Base-by-base conservation (phyloP, 2,888 invertebrate species). In the Pollenia griseotomentosa region DNA sequence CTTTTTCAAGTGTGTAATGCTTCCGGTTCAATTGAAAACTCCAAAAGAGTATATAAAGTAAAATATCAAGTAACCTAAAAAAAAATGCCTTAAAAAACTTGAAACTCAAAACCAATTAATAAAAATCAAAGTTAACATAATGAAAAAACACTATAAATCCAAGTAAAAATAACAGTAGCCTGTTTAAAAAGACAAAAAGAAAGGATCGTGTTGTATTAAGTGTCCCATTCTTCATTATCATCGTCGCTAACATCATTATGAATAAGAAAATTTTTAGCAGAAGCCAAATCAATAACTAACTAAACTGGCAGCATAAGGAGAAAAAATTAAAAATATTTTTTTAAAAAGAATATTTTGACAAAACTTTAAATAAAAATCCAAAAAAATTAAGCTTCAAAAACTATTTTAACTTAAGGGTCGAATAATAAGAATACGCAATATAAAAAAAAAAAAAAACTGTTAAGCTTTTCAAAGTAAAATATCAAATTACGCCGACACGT, bases 401-500 rank as follows among this genome's bases (percentile, higher is more conserved):
- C 44, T 16, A 77, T 46, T 68, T 3, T 4, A 70, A 63, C 40
- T 63, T n/a, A 68, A 61, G 68, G 19, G 61, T 68, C 66, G 61
- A 79, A 68, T 53, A 48, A 33, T 33, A 61, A 77, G 66, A 80
- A 46, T 61, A 51, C 33, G 33, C 33, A 33, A 33, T 59, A 51
- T 10, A 70, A 63, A 55, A 66, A 74, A 46, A 75, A n/a, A n/a
- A 87, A 89, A 85, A 88, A 89, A 89, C 88, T 89, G 88, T 89
- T 89, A 88, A 89, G 89, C 89, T 90, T 90, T 88, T 88, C 84
- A 88, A 86, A 88, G 88, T 77, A 89, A 83, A 89, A 89, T 89
- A 92, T 92, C 91, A 89, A 90, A 90, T 92, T 92, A 90, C 92
- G 89, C 88, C 89, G 89, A 90, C 89, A 89, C 89, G 83, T 74